phyloP scores from a whole-genome alignment of 2,113 vertebrate species.

The Pardalotus punctatus region DNA sequence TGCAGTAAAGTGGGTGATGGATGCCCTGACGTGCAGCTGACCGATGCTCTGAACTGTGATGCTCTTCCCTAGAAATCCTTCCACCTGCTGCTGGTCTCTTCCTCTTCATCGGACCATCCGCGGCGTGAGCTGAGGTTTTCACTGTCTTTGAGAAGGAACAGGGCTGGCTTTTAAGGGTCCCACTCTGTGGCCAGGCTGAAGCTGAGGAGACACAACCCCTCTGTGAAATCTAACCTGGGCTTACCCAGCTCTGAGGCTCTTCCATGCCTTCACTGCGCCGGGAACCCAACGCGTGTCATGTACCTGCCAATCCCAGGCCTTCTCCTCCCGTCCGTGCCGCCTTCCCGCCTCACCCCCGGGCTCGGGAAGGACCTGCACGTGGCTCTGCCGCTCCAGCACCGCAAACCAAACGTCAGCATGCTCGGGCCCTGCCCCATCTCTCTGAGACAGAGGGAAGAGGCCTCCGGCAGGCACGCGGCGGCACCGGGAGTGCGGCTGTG shows the following conservation, averaged over 20 bases:
- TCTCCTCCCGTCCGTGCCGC: not conserved
- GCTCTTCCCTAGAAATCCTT: not conserved
- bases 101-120: not conserved
- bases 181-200: not conserved
- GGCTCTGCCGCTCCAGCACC: not conserved
- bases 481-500: not conserved
- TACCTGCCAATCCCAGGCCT: not conserved
- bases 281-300: rapidly evolving
- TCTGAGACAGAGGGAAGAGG: not conserved
- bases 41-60: not conserved
- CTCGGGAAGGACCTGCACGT: not conserved
- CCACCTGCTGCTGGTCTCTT: not conserved
- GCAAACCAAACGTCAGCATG: not conserved
- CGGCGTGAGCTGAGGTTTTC: not conserved
- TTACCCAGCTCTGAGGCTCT: not conserved
- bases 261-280: not conserved
- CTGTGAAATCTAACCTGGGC: not conserved
- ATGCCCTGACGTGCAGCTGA: not conserved
- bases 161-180: not conserved
- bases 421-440: not conserved
- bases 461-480: not conserved
- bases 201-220: not conserved
- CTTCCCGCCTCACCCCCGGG: not conserved
- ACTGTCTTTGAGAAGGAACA: not conserved
- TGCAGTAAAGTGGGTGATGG: not conserved